These are phyloP conservation scores for Laticauda laticaudata DNA, from an alignment of 2,113 vertebrate genomes.

Conservation along the genomic window DNA sequence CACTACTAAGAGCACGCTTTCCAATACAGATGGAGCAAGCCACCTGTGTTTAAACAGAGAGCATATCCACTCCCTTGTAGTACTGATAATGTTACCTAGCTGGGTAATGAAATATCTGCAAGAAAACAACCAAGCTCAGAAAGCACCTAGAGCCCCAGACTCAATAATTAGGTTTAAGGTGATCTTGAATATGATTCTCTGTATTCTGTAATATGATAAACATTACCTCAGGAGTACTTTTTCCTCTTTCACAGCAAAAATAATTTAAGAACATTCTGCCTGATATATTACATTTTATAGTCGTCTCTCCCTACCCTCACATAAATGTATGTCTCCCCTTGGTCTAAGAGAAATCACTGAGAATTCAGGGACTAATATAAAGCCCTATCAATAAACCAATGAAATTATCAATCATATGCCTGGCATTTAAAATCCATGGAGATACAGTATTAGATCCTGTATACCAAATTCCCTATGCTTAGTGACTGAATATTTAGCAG, in stretches of 20 bases:
- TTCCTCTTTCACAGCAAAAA: background rate
- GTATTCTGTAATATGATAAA: background rate
- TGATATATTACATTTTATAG: background rate
- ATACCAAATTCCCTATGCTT: background rate
- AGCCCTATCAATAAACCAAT: background rate
- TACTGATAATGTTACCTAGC: background rate
- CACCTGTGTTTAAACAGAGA: background rate
- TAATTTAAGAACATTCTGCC: background rate
- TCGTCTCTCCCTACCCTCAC: background rate
- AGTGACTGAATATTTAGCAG: background rate
- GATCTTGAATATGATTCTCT: background rate
- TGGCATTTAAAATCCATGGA: background rate
- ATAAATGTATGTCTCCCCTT: background rate
- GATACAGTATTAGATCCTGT: background rate
- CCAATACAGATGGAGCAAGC: background rate
- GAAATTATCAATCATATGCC: background rate
- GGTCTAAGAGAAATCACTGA: background rate
- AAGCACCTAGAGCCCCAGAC: background rate
- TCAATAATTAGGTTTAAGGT: background rate
- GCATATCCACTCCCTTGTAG: background rate
- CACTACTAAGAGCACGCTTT: background rate
- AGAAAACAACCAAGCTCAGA: background rate
- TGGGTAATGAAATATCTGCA: background rate
- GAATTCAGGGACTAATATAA: background rate
- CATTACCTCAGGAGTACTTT: background rate